phyloP scores from a whole-genome alignment of 2,888 invertebrate genomes.

The Diarsia mendica region DNA sequence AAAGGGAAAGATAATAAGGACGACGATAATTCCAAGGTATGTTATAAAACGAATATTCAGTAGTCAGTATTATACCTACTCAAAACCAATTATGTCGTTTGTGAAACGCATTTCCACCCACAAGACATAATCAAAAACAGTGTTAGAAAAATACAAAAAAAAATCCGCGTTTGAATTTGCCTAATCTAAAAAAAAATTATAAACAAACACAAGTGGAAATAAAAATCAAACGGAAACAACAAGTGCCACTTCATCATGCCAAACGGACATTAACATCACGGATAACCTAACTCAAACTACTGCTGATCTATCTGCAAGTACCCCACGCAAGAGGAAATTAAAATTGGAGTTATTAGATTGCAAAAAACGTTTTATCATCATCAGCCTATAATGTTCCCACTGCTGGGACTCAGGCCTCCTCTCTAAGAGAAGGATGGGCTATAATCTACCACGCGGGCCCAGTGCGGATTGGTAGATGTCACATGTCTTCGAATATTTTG shows the following conservation, averaged over 20 bases:
- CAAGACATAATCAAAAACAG: slow-evolving; percentile 16
- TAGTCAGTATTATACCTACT: no score
- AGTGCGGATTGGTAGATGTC: no score
- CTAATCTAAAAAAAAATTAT: slow-evolving; percentile 7
- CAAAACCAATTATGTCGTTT: slow-evolving; percentile 17
- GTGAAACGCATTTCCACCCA: slow-evolving; percentile 31
- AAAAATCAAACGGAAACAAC: slow-evolving; percentile 10
- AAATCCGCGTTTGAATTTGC: slow-evolving; percentile 22
- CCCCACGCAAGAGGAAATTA: slow-evolving; percentile 28
- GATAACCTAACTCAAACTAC: slow-evolving; percentile 18
- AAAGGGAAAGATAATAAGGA: no score
- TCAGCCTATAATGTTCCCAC: no score
- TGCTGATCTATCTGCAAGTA: slow-evolving; percentile 26
- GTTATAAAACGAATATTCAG: no score
- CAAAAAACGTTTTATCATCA: slow-evolving; percentile 14
- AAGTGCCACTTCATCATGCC: slow-evolving; percentile 3
- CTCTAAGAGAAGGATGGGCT: no score
- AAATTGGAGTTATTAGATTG: slow-evolving; percentile 2
- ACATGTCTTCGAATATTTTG: no score
- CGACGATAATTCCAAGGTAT: no score
- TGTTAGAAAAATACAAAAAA: slow-evolving; percentile 23
- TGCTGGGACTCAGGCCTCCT: no score
- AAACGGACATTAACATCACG: slow-evolving; percentile 9
- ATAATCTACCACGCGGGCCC: no score
- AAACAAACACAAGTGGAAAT: slow-evolving; percentile 25